phyloP scores from a whole-genome alignment of 23 tunicate species.

The Ciona savignyi region DNA sequence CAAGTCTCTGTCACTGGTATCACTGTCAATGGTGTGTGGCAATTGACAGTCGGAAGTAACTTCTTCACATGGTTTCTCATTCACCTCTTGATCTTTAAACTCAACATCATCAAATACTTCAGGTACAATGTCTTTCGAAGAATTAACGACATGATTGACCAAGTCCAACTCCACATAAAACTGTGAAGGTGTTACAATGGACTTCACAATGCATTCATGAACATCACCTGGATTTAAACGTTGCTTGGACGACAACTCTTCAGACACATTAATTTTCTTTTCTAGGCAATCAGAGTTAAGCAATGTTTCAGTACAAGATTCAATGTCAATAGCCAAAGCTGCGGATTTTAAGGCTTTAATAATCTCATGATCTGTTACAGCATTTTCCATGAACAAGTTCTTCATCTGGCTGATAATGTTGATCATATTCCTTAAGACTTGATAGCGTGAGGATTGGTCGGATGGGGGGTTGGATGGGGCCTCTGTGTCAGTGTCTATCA shows the following conservation, averaged over 20 bases:
- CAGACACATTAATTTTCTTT: neutral
- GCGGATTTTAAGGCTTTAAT: neutral
- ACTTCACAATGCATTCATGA: neutral
- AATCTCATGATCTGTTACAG: neutral
- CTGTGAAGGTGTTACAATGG: neutral
- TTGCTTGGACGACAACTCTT: neutral
- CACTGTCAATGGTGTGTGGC: too few relatives aligned
- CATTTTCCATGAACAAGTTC: neutral
- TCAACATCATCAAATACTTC: neutral
- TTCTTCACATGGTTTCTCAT: too few relatives aligned
- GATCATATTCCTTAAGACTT: neutral
- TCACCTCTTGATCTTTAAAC: neutral
- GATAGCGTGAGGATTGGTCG: neutral
- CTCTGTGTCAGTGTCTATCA: neutral
- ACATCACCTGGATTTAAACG: neutral
- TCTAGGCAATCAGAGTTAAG: neutral
- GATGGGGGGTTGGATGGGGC: neutral
- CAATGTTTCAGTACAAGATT: neutral
- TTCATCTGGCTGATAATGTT: neutral
- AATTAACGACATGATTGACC: too few relatives aligned
- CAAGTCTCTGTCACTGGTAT: too few relatives aligned
- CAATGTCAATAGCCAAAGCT: neutral
- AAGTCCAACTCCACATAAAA: neutral
- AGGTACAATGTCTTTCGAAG: too few relatives aligned
- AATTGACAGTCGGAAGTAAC: too few relatives aligned